A percentile compares a stretch with the other conserved stretches of the same genome.
Evolutionary conservation across 2,113 vertebrate genomes (phyloP).

Genomic region (Dinomys branickii): DNA sequence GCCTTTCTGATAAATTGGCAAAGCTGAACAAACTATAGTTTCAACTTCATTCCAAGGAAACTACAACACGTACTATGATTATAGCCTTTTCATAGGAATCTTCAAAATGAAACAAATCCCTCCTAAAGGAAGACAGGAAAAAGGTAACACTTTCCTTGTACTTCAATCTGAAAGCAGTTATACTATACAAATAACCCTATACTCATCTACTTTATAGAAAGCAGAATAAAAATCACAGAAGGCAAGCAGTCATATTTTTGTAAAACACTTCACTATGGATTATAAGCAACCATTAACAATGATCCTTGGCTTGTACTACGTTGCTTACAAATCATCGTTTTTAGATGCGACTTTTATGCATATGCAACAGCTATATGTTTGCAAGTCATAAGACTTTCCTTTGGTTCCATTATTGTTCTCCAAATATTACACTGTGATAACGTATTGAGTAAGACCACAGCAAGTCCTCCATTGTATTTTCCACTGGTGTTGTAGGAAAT

Average conservation of each 20-base stretch:
- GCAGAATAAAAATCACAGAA: not conserved
- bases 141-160: slow-evolving; percentile 42
- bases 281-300: not conserved
- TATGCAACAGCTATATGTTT: not conserved
- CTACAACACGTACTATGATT: not conserved
- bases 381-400: not conserved
- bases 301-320: not conserved
- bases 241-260: not conserved
- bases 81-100: slow-evolving; percentile 17
- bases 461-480: slow-evolving; percentile 23
- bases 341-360: not conserved
- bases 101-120: slow-evolving; percentile 57
- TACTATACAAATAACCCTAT: not conserved
- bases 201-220: slow-evolving; percentile 9
- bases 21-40: not conserved
- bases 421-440: slow-evolving; percentile 42
- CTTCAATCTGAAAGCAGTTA: slow-evolving; percentile 17
- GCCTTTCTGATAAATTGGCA: not conserved
- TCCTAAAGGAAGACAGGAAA: not conserved
- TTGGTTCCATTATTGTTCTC: not conserved
- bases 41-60: slow-evolving; percentile 46
- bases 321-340: not conserved
- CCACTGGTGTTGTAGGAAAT: slow-evolving; percentile 48
- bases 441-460: slow-evolving; percentile 51
- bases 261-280: not conserved